Conservation (phyloP, 2,797 vertebrate genomes). For the Halcyon badia region DNA sequence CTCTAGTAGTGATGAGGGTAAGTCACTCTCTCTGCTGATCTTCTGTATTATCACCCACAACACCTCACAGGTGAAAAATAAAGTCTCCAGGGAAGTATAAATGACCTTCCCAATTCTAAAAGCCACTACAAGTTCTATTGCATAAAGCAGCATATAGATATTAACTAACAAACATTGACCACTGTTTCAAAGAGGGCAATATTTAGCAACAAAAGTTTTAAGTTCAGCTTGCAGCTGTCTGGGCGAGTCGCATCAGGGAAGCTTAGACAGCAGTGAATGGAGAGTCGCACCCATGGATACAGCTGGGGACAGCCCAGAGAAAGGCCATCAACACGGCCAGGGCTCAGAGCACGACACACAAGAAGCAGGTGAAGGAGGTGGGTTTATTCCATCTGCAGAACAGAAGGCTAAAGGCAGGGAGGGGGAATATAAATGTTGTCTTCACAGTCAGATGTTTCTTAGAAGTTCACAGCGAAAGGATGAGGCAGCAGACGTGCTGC, state of each 20-base stretch:
- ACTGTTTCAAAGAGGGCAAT: background rate
- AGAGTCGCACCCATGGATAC: background rate
- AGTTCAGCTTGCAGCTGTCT: background rate
- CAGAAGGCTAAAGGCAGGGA: background rate
- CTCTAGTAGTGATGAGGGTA: too few species aligned
- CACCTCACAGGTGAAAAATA: background rate
- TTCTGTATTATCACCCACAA: background rate
- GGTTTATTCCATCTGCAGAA: background rate
- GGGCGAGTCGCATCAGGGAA: fast-evolving
- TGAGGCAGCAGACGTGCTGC: background rate
- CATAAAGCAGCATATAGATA: background rate
- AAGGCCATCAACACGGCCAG: background rate
- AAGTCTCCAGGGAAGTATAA: background rate
- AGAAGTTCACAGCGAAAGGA: background rate
- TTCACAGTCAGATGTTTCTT: background rate
- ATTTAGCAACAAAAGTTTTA: background rate
- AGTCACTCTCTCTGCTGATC: background rate
- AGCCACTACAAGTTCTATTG: background rate
- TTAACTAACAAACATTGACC: background rate
- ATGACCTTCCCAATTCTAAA: background rate
- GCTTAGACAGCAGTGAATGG: background rate
- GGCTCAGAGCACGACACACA: background rate
- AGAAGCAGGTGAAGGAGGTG: background rate
- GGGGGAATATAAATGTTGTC: fast-evolving
- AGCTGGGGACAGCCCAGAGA: background rate